These are phyloP conservation scores for Jacana jacana DNA, from an alignment of 2,113 vertebrate genomes.

Conservation along the genomic window DNA sequence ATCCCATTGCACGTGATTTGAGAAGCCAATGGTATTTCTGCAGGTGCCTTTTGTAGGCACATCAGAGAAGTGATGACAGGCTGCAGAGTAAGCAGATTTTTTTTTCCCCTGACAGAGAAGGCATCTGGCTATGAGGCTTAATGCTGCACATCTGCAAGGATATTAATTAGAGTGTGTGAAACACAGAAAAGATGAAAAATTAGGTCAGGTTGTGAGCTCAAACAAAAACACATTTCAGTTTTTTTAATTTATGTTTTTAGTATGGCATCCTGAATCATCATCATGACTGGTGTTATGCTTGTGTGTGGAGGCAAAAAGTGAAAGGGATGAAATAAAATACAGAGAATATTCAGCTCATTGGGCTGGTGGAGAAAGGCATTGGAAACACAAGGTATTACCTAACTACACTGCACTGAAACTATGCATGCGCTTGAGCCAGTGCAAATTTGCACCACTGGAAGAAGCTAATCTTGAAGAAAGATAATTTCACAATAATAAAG, in stretches of 20 bases:
- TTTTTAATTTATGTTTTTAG: background rate
- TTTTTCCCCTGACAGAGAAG: background rate
- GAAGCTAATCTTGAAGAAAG: background rate
- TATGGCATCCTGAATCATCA: background rate
- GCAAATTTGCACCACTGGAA: background rate
- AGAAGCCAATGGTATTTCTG: background rate
- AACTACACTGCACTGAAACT: background rate
- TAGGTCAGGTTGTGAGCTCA: background rate
- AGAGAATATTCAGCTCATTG: background rate
- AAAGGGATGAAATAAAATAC: background rate
- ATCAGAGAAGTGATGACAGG: background rate
- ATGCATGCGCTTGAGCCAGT: rapidly evolving
- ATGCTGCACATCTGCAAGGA: background rate
- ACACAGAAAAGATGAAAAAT: background rate
- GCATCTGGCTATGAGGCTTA: background rate
- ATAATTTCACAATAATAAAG: background rate
- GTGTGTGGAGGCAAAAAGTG: background rate
- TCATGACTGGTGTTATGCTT: background rate
- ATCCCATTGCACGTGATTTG: background rate
- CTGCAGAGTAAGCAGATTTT: background rate
- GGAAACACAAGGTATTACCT: background rate
- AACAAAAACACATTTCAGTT: background rate
- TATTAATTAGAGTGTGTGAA: background rate
- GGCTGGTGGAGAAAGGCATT: background rate
- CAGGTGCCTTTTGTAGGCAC: background rate